Evolutionary conservation across 1,140 invertebrate genomes (phyloP), one percentile per base, ranked within the genome.

Genomic region (Drosophila pallidifrons): DNA sequence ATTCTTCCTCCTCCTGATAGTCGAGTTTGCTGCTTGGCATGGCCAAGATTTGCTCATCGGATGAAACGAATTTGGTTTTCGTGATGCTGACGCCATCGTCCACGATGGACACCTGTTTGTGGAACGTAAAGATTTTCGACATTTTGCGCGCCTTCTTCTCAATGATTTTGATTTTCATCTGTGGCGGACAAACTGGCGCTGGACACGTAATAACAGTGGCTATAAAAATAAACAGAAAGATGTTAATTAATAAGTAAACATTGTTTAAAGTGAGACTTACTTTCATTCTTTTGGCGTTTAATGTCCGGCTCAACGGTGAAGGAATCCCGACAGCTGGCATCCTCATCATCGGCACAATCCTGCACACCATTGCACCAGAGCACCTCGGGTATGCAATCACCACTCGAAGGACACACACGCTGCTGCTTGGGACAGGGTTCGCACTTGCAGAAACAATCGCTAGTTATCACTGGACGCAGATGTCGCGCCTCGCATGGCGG

Each of bases 281-380:
- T 81, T 30, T 92, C 52, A 30, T 89, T 77, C 58, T 89, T 77
- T 52, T 77, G 45, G 15, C 67, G 72, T 45, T 79, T 45, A 47
- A 61, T 66, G 35, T 74, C 77, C 4, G 81, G 85, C 25, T 68
- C 41, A 15, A 80, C 76, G 4, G 76, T 86, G 35, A 89, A 93
- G 5, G 80, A 81, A 3, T 93, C 93, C 43, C 91, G 82, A 87
- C 97, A 98, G 64, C 95, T 93, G 2, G 79, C 63, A 52, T 93
- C 92, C 92, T 98, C 97, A 93, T 98, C 97, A 92, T 97, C 96
- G 2, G 95, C 95, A 91, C 97, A 98, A 86, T 98, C 96, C 73
- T 95, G 94, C 0, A 97, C 92, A 0, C 97, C 97, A 91, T 98
- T 95, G 92, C 97, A 98, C 96, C 96, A 97, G 1, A 93, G 92